Evolutionary conservation across 2,888 invertebrate genomes (phyloP).

Genomic region (Tinea semifulvella): DNA sequence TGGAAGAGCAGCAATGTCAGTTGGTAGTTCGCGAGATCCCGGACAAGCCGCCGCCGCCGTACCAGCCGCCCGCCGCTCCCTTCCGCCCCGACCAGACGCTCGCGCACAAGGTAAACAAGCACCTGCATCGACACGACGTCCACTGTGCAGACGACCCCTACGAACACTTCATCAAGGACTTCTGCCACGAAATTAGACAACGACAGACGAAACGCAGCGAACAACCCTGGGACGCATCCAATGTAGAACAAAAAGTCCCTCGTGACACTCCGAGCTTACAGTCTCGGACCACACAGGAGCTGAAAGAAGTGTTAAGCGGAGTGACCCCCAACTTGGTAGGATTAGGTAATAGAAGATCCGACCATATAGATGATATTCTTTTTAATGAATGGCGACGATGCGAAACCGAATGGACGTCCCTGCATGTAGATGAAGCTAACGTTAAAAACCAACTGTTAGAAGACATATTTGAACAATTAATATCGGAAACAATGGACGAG

Average conservation of each 20-base stretch:
- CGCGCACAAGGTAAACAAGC: neutral
- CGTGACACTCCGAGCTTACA: constrained; percentile 29
- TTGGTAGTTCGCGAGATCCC: constrained; percentile 56
- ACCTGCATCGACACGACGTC: neutral
- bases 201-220: constrained; percentile 29
- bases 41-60: constrained; percentile 58
- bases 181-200: constrained; percentile 38
- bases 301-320: constrained; percentile 37
- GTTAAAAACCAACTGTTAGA: constrained; percentile 56
- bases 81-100: constrained; percentile 3
- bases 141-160: constrained; percentile 29
- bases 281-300: constrained; percentile 29
- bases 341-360: constrained; percentile 35
- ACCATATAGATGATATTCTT: constrained; percentile 55
- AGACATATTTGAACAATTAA: constrained; percentile 49
- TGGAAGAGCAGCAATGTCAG: constrained; percentile 49
- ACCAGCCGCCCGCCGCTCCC: constrained; percentile 44
- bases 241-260: constrained; percentile 38
- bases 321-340: constrained; percentile 32
- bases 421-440: constrained; percentile 43
- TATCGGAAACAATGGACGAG: constrained; percentile 48
- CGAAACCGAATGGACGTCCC: constrained; percentile 53
- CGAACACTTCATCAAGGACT: constrained; percentile 42
- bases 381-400: constrained; percentile 56
- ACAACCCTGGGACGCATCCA: constrained; percentile 49